Evolutionary conservation across 2,113 vertebrate species (phyloP), one percentile per base, ranked within the genome.

Genomic region (Corvus cornix): DNA sequence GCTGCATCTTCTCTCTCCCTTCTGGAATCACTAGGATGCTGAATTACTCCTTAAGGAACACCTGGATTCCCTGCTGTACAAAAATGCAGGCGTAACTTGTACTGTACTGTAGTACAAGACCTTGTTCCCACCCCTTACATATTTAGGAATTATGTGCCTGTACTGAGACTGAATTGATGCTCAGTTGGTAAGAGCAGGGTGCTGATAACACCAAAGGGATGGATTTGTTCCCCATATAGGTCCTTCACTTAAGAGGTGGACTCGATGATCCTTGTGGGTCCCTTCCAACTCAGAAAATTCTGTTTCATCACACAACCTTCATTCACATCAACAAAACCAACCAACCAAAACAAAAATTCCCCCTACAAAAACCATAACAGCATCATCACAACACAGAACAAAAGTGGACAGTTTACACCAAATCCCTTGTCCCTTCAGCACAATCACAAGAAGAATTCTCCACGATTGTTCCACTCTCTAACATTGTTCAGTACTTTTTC

Each of bases 41-140:
- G 59, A 46, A 73, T 24, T 53, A 1, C 27, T 66, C 49, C 53
- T 48, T 26, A 33, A 46, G 28, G 51, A 52, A 2, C 10, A 4
- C 30, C 41, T n/a, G 9, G 39, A 31, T 39, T 52, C 85, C 59
- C 37, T 63, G 51, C 41, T 82, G 59, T 52, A 10, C 46, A 37
- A 63, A 55, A 59, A 13, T 3, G 1, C 37, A 19, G 39, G 2
- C 2, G 0, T n/a, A 39, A 28, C 28, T 69, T 39, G 15, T 80
- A 37, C 37, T 37, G 37, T 5, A 2, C 22, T 87, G n/a, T 23
- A 24, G 19, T 37, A 15, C 16, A 16, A 73, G 37, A 52, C 15
- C 44, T 46, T 48, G 15, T 52, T 74, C 31, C 33, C 27, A 13
- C 33, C 37, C 37, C 44, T 44, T 23, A 33, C 5, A 0, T 17